Conservation (phyloP, 1,140 invertebrate genomes). For the Telenomus remus region DNA sequence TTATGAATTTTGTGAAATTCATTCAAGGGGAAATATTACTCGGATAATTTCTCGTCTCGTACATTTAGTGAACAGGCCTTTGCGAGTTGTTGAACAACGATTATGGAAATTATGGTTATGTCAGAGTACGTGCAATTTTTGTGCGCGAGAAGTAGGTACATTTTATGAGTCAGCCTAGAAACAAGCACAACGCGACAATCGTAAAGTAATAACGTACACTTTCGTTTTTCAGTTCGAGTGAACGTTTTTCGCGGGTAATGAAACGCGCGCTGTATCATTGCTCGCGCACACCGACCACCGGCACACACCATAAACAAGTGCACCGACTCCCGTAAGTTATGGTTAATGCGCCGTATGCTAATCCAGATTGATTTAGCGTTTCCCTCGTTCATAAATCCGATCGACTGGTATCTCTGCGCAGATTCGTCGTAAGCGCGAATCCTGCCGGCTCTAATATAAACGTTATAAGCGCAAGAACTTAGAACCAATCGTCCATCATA, state of each 20-base stretch:
- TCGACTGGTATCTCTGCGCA: constrained; percentile 46
- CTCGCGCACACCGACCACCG: constrained; percentile 19
- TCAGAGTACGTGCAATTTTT: constrained; percentile 23
- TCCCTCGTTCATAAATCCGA: constrained; percentile 63
- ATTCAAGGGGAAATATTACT: too few relatives aligned
- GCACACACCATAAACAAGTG: constrained; percentile 32
- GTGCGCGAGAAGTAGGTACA: constrained; percentile 6
- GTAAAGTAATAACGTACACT: constrained; percentile 40
- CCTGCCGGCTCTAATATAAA: constrained; percentile 16
- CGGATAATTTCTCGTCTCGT: too few relatives aligned
- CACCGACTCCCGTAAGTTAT: constrained; percentile 62
- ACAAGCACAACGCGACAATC: constrained; percentile 35
- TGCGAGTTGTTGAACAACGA: not conserved
- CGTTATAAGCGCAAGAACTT: not conserved
- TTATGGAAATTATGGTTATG: constrained; percentile 27
- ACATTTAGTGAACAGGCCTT: too few relatives aligned
- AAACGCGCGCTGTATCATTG: constrained; percentile 26
- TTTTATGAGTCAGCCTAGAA: constrained; percentile 25
- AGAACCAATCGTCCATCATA: not conserved
- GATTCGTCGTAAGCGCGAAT: constrained; percentile 53
- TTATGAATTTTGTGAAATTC: too few relatives aligned
- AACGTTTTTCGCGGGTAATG: constrained; percentile 5
- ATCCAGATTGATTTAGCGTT: constrained; percentile 71
- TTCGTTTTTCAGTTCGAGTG: constrained; percentile 21
- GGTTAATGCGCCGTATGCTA: constrained; percentile 69